These are phyloP conservation scores for Bombus balteatus DNA, from an alignment of 1,140 invertebrate genomes.

Conservation along the genomic window DNA sequence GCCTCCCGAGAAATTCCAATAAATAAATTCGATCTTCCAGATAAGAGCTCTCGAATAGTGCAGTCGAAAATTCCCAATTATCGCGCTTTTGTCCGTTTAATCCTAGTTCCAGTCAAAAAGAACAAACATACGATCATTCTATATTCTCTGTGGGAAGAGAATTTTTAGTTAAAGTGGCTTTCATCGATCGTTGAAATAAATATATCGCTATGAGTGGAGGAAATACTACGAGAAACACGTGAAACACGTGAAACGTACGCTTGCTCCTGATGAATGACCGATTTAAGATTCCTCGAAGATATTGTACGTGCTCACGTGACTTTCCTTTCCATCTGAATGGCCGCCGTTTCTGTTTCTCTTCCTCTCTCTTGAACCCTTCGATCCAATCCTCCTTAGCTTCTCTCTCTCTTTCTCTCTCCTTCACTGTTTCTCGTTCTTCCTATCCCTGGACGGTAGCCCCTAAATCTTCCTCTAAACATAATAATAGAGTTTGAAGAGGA, in stretches of 20 bases:
- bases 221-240: not conserved
- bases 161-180: no score
- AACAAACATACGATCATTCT: no score
- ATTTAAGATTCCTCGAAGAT: conserved; percentile 60
- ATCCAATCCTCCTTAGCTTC: not conserved
- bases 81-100: not conserved
- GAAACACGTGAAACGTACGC: not conserved
- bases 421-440: not conserved
- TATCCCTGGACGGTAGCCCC: conserved; percentile 12
- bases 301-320: conserved; percentile 42
- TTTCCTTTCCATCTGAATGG: conserved; percentile 55
- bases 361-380: not conserved
- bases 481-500: conserved; percentile 53
- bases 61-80: not conserved
- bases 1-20: not conserved
- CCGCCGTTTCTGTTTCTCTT: conserved; percentile 12
- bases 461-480: conserved; percentile 50
- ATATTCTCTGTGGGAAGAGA: no score
- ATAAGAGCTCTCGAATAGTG: not conserved
- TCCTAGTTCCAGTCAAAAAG: not conserved
- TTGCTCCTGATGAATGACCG: conserved; percentile 66
- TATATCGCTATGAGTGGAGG: not conserved
- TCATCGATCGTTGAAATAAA: no score
- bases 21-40: not conserved
- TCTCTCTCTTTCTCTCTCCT: not conserved